phyloP scores from a whole-genome alignment of 2,888 invertebrate genomes.

The Agrochola circellaris region DNA sequence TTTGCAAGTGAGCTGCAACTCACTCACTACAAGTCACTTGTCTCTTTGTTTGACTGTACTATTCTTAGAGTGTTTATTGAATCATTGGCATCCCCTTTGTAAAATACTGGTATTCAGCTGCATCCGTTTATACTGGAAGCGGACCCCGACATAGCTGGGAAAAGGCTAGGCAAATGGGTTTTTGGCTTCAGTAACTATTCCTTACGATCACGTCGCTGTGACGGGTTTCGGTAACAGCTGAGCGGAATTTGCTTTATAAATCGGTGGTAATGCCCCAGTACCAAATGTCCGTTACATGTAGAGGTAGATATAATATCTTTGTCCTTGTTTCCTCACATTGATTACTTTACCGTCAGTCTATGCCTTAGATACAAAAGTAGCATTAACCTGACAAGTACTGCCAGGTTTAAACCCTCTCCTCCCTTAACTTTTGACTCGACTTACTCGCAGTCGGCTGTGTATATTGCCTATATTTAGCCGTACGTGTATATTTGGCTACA shows the following conservation, averaged over 20 bases:
- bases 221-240: conserved; percentile 77
- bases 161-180: not conserved
- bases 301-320: not conserved
- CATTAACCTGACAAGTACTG: too few relatives aligned
- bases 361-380: too few relatives aligned
- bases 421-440: not conserved
- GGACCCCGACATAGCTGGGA: not conserved
- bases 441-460: not conserved
- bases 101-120: not conserved
- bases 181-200: conserved; percentile 55
- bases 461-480: not conserved
- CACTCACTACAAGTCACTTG: not conserved
- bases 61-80: conserved; percentile 70
- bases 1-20: not conserved
- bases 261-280: conserved; percentile 64
- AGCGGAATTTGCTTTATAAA: conserved; percentile 81
- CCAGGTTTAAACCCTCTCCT: too few relatives aligned
- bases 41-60: conserved; percentile 15
- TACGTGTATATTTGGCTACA: conserved; percentile 66
- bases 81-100: conserved; percentile 62
- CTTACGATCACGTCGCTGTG: conserved; percentile 55
- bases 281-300: conserved; percentile 24
- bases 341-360: not conserved
- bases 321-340: not conserved
- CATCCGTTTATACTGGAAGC: not conserved